phyloP scores from a whole-genome alignment of 2,113 vertebrate species.

The Sylvietta virens region DNA sequence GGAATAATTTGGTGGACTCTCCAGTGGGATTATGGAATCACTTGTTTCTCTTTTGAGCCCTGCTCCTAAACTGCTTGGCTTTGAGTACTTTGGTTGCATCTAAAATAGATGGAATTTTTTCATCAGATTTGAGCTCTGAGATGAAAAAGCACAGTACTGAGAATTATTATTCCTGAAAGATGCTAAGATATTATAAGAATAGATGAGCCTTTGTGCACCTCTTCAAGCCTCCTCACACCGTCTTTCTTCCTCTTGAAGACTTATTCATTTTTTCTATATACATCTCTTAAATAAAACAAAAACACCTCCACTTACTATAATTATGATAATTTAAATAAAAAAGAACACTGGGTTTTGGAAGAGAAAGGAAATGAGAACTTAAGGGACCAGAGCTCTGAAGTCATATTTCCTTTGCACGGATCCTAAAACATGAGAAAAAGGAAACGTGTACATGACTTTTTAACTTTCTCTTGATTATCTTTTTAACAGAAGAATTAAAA shows the following conservation, averaged over 20 bases:
- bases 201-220: background rate
- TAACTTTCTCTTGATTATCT: background rate
- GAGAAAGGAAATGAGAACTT: background rate
- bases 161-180: background rate
- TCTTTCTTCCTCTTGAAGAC: background rate
- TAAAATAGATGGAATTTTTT: background rate
- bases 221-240: background rate
- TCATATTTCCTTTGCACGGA: background rate
- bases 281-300: background rate
- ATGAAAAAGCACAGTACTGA: background rate
- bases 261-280: background rate
- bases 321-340: background rate
- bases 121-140: background rate
- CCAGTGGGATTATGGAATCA: background rate
- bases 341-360: background rate
- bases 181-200: background rate
- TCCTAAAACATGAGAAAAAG: background rate
- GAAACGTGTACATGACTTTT: background rate
- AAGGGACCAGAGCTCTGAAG: background rate
- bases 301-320: background rate
- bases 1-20: background rate
- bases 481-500: background rate
- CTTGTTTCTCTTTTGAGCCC: background rate
- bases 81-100: background rate
- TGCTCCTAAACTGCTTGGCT: background rate